Evolutionary conservation across 2,888 invertebrate genomes (phyloP), one percentile per base, ranked within the genome.

Genomic region (Laspeyria flexula): DNA sequence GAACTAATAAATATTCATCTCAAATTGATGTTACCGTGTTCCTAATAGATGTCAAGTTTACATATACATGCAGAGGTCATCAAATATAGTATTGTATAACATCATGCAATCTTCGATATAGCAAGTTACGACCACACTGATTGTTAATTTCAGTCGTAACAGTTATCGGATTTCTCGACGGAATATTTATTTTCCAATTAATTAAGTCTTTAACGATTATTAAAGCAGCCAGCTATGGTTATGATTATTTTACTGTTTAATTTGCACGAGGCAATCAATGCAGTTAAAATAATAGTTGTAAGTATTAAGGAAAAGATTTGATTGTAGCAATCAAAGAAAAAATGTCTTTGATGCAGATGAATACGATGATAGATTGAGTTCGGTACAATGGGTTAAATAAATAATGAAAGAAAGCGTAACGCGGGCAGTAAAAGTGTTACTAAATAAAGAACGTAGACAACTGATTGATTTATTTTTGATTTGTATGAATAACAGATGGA

Each of bases 361-460:
- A n/a, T n/a, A n/a, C n/a, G n/a, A 21, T 21, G 21, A 3, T 21
- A 5, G 5, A 21, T 21, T 21, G 2, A 21, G 5, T 21, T 21
- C 21, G 2, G 21, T 21, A 34, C 12, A 45, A 48, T 57, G 34
- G 34, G 38, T 43, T 55, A 49, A 35, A 52, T 55, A 66, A 64
- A 71, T 66, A 64, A 63, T 63, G 52, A 61, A 77, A 60, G 86
- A 87, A 86, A 86, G 85, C 85, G 86, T 86, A 77, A 79, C 83
- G 55, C 5, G 25, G 25, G 51, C 58, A 73, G 79, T 79, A 83
- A 85, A 82, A 84, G 82, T 84, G 76, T 77, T 76, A 54, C 74
- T 73, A 80, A 79, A 75, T 55, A 65, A 55, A 51, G 43, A 45
- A 54, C 29, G 40, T 60, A 60, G 56, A 47, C 34, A 53, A 49